These are phyloP conservation scores for Sternarchorhynchus goeldii DNA, from an alignment of 2,797 vertebrate species.

Conservation along the genomic window DNA sequence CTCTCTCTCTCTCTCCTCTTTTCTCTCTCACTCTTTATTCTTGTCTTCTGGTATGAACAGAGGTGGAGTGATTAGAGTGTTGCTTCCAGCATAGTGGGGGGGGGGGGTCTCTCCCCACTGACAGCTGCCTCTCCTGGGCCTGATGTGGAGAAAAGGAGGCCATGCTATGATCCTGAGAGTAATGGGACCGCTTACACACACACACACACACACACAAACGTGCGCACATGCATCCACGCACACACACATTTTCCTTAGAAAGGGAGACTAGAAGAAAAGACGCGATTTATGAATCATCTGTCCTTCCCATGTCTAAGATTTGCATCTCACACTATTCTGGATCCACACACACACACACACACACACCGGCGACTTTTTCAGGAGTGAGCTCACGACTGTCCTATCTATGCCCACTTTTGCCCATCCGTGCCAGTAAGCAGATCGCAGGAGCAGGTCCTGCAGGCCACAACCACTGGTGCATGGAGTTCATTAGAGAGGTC, in stretches of 20 bases:
- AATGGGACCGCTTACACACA: slow-evolving; percentile 6
- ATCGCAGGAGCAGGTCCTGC: no score
- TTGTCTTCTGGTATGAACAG: slow-evolving; percentile 42
- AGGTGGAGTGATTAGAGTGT: slow-evolving; percentile 7
- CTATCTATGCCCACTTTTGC: no score
- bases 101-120: no score
- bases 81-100: not conserved
- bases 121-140: no score
- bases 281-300: no score
- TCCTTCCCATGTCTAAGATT: no score
- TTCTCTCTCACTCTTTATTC: slow-evolving; percentile 42
- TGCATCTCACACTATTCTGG: no score
- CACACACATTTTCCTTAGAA: not conserved
- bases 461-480: not conserved
- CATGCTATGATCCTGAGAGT: not conserved
- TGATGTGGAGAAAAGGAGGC: no score
- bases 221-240: no score
- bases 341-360: not conserved
- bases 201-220: not conserved
- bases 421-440: no score
- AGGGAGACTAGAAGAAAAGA: not conserved
- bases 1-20: not conserved
- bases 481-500: slow-evolving; percentile 15
- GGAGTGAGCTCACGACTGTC: no score
- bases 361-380: not conserved